Evolutionary conservation across 2,888 invertebrate genomes (phyloP).

Genomic region (Napeogenes inachia): DNA sequence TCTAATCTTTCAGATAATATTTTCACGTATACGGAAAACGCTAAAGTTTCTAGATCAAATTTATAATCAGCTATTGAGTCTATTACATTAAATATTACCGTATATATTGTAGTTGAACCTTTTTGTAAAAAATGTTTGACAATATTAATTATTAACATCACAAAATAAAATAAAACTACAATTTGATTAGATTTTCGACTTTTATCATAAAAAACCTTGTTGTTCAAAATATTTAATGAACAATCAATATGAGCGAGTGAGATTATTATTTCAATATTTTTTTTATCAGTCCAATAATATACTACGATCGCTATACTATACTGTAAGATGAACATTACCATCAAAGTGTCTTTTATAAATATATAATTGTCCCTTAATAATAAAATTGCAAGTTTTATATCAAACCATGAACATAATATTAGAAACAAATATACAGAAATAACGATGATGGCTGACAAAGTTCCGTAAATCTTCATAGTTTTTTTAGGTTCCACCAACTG

Average conservation of each 20-base stretch:
- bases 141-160: background rate
- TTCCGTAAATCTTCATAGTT: constrained; percentile 39
- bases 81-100: background rate
- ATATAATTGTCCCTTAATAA: constrained; percentile 30
- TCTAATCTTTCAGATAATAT: constrained; percentile 5
- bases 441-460: constrained; percentile 29
- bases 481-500: constrained; percentile 34
- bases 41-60: background rate
- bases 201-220: constrained; percentile 8
- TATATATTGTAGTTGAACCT: background rate
- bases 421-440: constrained; percentile 29
- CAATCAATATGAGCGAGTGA: constrained; percentile 18
- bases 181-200: constrained; percentile 2
- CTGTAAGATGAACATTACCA: constrained; percentile 40
- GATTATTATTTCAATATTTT: constrained; percentile 31
- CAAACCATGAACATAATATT: constrained; percentile 18
- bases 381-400: constrained; percentile 27
- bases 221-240: constrained; percentile 11
- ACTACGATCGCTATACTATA: constrained; percentile 38
- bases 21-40: background rate
- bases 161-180: constrained; percentile 8
- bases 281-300: constrained; percentile 36
- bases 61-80: background rate
- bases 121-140: background rate
- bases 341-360: constrained; percentile 37